Percentiles rank a stretch among this genome's conserved stretches.
Evolutionary conservation across 1,140 invertebrate species (phyloP).

Genomic region (Bradynema listronoti): DNA sequence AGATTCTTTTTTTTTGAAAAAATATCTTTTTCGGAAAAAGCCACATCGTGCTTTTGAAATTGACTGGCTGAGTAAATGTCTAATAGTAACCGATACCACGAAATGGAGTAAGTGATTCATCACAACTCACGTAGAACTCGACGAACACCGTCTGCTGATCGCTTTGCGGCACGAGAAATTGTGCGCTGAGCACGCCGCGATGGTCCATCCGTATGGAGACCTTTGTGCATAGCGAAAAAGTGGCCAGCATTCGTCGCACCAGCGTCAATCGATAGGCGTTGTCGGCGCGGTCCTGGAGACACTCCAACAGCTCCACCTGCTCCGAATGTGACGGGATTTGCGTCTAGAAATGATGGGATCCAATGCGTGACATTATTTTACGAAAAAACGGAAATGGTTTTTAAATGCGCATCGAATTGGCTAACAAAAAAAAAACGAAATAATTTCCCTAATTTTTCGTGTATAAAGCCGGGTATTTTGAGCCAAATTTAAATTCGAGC

Average conservation of each 20-base stretch:
- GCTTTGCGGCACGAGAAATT: constrained; percentile 14
- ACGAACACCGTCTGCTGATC: constrained; percentile 9
- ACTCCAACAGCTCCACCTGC: constrained; percentile 9
- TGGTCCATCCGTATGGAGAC: constrained; percentile 15
- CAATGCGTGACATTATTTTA: not conserved
- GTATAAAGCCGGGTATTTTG: not conserved
- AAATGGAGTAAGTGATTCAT: no score
- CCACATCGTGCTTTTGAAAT: no score
- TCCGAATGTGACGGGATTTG: constrained; percentile 14
- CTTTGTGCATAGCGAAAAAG: constrained; percentile 9
- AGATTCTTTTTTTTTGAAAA: no score
- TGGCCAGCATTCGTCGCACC: constrained; percentile 3
- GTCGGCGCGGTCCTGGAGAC: not conserved
- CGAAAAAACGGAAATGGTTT: not conserved
- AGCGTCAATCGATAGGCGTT: constrained; percentile 1
- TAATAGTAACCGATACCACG: no score
- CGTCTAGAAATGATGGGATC: constrained; percentile 1
- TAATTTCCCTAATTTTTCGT: not conserved
- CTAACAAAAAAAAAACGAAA: not conserved
- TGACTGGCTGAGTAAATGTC: no score
- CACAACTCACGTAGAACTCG: constrained; percentile 8
- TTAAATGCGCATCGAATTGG: not conserved
- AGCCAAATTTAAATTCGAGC: not conserved
- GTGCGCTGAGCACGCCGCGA: constrained; percentile 1
- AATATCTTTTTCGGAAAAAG: no score